Base-by-base conservation (phyloP, 92 coral and sea anemone genomes). In the Porites evermanni region DNA sequence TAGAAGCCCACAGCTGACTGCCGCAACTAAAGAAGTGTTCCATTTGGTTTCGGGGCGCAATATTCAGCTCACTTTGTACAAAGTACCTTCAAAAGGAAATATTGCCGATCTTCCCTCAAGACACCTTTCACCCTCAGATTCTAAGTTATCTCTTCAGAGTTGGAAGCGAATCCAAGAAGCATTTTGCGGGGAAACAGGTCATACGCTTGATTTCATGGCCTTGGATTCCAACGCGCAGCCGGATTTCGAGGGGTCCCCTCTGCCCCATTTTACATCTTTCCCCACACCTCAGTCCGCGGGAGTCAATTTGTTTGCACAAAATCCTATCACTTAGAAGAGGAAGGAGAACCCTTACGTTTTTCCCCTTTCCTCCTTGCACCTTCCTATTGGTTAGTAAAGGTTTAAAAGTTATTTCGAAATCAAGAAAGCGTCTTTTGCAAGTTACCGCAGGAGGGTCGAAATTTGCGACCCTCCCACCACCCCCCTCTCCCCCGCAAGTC, bases 271-370 rank as follows among this genome's bases (percentile, higher is more conserved):
- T 53, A 87, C 91, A 24, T 84, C 83, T 74, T 74, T 6, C 8
- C 71, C 71, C 18, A 61, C 78, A 21, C 83, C 83, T 10, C 72
- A 20, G 9, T 80, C 87, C 44, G 54, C 70, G 8, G 88, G 81
- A 53, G 91, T 87, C 3, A 81, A 87, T 74, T 8, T 80, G 18
- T 87, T 87, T 67, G 67, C 75, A n/a, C 88, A 87, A 59, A 52
- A 80, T 19, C 58, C 59, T 53, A 53, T 12, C 11, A 12, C 59
- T 53, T 53, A 13, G 59, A 53, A 53, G 59, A 12, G 59, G 59
- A 53, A 53, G 59, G 59, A 53, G 59, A 53, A 53, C 13, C 59
- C 0, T 53, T 53, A 53, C 59, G 59, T 53, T 53, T 53, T 53
- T 53, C 59, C 59, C 59, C 21, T 26, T 67, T 67, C 20, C 47